These are phyloP conservation scores for Lepidocyrtoides sp. DNA, from an alignment of 2,888 invertebrate genomes.

Conservation along the genomic window DNA sequence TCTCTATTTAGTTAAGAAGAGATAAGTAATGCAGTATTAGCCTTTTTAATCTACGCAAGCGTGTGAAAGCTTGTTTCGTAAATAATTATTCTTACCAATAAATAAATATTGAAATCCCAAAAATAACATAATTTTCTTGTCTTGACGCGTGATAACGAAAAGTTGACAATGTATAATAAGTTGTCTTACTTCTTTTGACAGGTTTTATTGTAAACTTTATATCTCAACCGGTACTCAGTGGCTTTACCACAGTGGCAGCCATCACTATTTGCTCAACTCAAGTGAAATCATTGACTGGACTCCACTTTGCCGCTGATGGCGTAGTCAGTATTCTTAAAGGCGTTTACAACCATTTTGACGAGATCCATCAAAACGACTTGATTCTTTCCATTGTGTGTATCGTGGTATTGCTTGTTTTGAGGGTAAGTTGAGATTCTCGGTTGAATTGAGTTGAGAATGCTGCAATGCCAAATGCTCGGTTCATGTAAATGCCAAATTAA, in stretches of 20 bases:
- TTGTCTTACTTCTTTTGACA: constrained; percentile 86
- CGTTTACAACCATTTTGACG: constrained; percentile 90
- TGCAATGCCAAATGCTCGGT: not conserved
- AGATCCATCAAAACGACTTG: constrained; percentile 91
- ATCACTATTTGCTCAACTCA: constrained; percentile 96
- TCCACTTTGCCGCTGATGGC: constrained; percentile 91
- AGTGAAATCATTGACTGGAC: constrained; percentile 91
- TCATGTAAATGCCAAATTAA: not conserved
- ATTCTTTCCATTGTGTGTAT: constrained; percentile 91
- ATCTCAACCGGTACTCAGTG: constrained; percentile 95
- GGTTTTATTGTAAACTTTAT: constrained; percentile 96
- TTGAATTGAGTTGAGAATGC: too few species aligned
- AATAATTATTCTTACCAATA: too few species aligned
- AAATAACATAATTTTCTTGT: not conserved
- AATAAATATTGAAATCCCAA: not conserved
- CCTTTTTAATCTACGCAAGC: too few species aligned
- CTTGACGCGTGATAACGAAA: not conserved
- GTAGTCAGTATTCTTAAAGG: constrained; percentile 92
- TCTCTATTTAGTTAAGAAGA: too few species aligned
- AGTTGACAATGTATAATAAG: not conserved
- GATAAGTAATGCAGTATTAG: too few species aligned
- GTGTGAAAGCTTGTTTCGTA: not conserved
- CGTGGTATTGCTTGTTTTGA: constrained; percentile 35
- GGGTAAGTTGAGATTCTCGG: constrained; percentile 77
- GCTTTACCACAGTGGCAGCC: constrained; percentile 96